A percentile compares a stretch with the other conserved stretches of the same genome.
Evolutionary conservation across 2,888 invertebrate genomes (phyloP).

Genomic region (Apoda limacodes): DNA sequence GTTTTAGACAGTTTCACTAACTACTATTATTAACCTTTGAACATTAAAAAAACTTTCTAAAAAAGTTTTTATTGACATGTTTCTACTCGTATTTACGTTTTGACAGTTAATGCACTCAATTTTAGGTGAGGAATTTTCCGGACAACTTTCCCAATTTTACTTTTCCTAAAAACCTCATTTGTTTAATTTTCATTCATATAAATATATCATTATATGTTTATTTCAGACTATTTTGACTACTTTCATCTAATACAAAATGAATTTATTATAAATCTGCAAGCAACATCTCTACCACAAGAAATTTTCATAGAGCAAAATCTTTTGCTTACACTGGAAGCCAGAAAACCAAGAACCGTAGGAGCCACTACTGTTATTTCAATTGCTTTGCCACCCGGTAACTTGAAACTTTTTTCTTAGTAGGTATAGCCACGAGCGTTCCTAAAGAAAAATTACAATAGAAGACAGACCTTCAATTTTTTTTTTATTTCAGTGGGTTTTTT

Average conservation of each 20-base stretch:
- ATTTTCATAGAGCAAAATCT: constrained; percentile 27
- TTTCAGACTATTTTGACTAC: constrained; percentile 27
- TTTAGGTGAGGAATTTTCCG: background rate
- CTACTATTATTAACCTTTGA: no score
- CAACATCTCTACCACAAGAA: constrained; percentile 30
- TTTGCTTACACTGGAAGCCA: constrained; percentile 31
- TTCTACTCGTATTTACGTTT: no score
- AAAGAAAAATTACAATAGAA: no score
- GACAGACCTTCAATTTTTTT: no score
- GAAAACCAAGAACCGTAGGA: constrained; percentile 40
- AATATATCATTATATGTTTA: background rate
- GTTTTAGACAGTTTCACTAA: no score
- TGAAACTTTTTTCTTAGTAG: no score
- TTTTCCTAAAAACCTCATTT: background rate
- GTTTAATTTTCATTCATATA: background rate
- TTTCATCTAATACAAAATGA: constrained; percentile 25
- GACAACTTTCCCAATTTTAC: background rate
- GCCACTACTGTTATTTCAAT: constrained; percentile 37
- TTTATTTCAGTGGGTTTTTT: no score
- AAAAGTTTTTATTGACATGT: no score
- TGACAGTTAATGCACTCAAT: background rate
- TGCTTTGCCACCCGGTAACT: constrained; percentile 36
- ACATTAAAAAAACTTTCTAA: no score
- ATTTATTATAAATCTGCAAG: constrained; percentile 22
- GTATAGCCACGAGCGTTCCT: no score